These are phyloP conservation scores for Leptinotarsa texana DNA, from an alignment of 1,140 invertebrate genomes.

Conservation along the genomic window DNA sequence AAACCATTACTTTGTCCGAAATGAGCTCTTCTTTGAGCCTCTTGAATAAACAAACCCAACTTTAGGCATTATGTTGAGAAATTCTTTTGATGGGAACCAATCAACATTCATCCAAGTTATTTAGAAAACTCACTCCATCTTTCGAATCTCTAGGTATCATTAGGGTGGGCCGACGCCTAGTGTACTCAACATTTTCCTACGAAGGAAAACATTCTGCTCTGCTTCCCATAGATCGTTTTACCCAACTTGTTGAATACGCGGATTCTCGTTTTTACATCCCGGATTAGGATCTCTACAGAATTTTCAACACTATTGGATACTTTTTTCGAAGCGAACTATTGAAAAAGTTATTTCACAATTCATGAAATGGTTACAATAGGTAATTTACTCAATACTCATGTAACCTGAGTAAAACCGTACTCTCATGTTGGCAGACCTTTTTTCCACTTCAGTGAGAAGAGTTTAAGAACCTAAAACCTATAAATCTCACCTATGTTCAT, in stretches of 20 bases:
- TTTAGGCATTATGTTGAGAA: not conserved
- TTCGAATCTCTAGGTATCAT: not conserved
- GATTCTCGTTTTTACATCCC: no score
- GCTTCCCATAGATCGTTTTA: not conserved
- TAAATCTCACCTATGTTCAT: slow-evolving; percentile 9
- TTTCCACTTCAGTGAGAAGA: not conserved
- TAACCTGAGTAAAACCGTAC: not conserved
- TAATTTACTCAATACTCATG: slow-evolving; percentile 5
- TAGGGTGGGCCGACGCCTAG: not conserved
- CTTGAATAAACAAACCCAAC: not conserved
- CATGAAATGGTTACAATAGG: slow-evolving; percentile 25
- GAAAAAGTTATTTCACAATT: not conserved
- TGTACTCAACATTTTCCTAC: not conserved
- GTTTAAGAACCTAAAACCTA: slow-evolving; percentile 8
- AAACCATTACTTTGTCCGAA: not conserved
- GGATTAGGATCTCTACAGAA: no score
- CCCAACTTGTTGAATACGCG: no score
- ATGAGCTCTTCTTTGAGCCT: not conserved
- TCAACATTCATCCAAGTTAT: not conserved
- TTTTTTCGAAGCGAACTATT: not conserved
- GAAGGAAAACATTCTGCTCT: not conserved
- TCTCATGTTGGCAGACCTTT: slow-evolving; percentile 7
- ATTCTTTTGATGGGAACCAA: not conserved
- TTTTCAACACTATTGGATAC: no score
- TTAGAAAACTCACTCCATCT: not conserved